Base-by-base conservation (phyloP, 2,113 vertebrate genomes). In the Syngnathus typhle region DNA sequence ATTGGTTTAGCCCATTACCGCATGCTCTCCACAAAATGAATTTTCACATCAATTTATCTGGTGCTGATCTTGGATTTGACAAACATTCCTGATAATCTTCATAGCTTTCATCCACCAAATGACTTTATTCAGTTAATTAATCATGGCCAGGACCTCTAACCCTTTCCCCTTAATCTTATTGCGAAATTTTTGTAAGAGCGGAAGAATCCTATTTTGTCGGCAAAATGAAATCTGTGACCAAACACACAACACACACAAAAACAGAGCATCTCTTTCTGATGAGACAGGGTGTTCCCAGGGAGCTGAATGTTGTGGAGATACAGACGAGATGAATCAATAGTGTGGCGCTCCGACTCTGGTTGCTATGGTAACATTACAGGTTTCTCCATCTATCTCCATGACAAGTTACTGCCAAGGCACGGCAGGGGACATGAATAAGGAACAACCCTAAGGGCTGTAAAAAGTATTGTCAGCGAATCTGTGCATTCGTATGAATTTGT, bases 301-400 rank as follows among this genome's bases (percentile, higher is more conserved):
- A 88, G 77, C 73, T 86, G 58, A 56, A 74, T 68, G 78, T 67
- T 81, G 72, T 72, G 67, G 67, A 75, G 78, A 82, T 78, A 60
- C 64, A 76, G 65, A 67, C 82, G 23, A 75, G 74, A 83, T 81
- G 82, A 85, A 89, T 88, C 60, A 78, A 91, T 86, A 60, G 36
- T 68, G 73, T 76, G 81, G 46, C 59, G 16, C 68, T 73, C 67
- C 63, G 76, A 19, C 69, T 69, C 71, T 60, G 72, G 88, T 91
- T 87, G 74, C 89, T 78, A 91, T 89, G 83, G 87, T 75, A 85
- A 90, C 87, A 16, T 3, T 61, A 21, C 51, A 64, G 62, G 68
- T 79, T 79, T 77, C 71, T 73, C 73, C 75, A 75, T 66, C 70
- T 62, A 49, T 66, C 69, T 56, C 51, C 66, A 66, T 64, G 63